These are phyloP conservation scores for Trichonephila inaurata DNA, from an alignment of 1,140 invertebrate species.

Conservation along the genomic window DNA sequence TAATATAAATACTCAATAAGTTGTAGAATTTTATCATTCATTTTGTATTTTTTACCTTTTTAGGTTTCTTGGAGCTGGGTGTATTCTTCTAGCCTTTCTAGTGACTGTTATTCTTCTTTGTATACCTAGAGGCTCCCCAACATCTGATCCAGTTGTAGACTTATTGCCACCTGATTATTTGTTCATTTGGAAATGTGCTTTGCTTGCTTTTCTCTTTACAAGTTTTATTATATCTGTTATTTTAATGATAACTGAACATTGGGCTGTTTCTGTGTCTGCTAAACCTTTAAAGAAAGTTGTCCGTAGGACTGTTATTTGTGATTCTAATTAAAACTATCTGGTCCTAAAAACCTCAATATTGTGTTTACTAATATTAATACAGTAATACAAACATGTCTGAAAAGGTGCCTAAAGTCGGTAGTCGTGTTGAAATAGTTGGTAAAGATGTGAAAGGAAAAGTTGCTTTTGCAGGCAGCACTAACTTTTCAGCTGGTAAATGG, in stretches of 20 bases:
- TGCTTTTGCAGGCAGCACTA: slow-evolving; percentile 91
- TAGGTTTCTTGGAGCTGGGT: slow-evolving; percentile 56
- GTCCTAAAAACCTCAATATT: not conserved
- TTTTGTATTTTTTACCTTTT: not conserved
- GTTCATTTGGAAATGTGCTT: slow-evolving; percentile 50
- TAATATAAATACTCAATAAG: no score
- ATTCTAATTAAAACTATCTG: not conserved
- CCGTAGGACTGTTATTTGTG: not conserved
- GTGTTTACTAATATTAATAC: not conserved
- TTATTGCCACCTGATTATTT: slow-evolving; percentile 53
- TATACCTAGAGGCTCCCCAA: slow-evolving; percentile 17
- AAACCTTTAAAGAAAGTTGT: not conserved
- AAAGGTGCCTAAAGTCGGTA: slow-evolving; percentile 83
- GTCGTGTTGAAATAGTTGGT: slow-evolving; percentile 88
- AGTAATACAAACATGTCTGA: slow-evolving; percentile 78
- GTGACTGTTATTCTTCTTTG: slow-evolving; percentile 43
- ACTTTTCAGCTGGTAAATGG: slow-evolving; percentile 94
- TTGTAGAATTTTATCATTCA: not conserved
- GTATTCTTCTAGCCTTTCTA: slow-evolving; percentile 9
- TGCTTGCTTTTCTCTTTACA: slow-evolving; percentile 33
- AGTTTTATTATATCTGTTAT: slow-evolving; percentile 41
- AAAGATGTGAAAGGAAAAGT: slow-evolving; percentile 88
- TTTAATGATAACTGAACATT: slow-evolving; percentile 49
- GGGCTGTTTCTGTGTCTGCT: slow-evolving; percentile 31
- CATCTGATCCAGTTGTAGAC: not conserved